Conservation (phyloP, 2,888 invertebrate genomes). For the Sipha maydis region DNA sequence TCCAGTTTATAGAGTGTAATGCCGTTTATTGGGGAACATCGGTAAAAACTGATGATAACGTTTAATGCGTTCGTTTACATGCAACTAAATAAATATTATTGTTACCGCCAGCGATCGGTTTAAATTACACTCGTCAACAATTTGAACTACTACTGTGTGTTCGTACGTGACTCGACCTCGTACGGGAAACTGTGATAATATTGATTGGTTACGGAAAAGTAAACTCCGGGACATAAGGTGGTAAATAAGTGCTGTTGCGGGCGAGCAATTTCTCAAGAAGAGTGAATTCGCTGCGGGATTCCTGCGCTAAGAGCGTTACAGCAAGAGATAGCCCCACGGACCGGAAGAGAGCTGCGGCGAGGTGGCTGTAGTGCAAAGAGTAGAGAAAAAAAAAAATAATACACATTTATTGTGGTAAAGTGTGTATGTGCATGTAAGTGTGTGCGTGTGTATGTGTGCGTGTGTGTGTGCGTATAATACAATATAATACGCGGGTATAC, state of each 20-base stretch:
- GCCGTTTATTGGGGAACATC: too few species aligned
- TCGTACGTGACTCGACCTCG: background rate
- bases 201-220: conserved; percentile 20
- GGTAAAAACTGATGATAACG: too few species aligned
- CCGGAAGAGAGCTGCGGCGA: background rate
- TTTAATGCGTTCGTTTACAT: too few species aligned
- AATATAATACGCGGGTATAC: background rate
- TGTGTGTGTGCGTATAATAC: background rate
- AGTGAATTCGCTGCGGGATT: conserved; percentile 44
- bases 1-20: too few species aligned
- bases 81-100: conserved; percentile 5
- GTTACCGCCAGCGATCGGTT: background rate
- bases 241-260: conserved; percentile 21
- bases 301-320: conserved; percentile 9
- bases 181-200: background rate
- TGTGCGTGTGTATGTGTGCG: background rate
- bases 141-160: conserved; percentile 5
- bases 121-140: conserved; percentile 30
- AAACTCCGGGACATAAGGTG: background rate
- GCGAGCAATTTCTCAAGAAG: conserved; percentile 12
- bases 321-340: background rate
- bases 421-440: background rate
- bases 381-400: conserved; percentile 37
- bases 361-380: background rate
- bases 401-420: conserved; percentile 51